Conservation (phyloP, 2,797 vertebrate species). For the Etheostoma perlongum region DNA sequence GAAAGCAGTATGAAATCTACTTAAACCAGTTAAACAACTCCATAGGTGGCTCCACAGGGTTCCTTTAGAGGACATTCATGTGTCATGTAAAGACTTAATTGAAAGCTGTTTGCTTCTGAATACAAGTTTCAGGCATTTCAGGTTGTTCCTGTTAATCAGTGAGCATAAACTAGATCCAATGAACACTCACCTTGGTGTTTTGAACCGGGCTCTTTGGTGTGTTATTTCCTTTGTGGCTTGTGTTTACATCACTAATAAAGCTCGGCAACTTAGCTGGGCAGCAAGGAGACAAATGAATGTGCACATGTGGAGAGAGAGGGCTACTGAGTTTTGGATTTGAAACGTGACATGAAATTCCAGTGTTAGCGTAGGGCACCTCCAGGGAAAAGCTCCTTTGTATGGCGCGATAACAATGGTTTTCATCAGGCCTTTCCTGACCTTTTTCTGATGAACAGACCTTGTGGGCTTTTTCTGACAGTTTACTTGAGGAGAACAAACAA, state of each 20-base stretch:
- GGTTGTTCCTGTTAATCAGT: not conserved
- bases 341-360: slow-evolving; percentile 90
- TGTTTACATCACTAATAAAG: slow-evolving; percentile 77
- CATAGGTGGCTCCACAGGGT: slow-evolving; percentile 2
- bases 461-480: slow-evolving; percentile 72
- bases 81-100: not conserved
- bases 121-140: not conserved
- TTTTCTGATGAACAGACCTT: slow-evolving; percentile 61
- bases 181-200: slow-evolving; percentile 87
- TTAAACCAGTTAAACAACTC: slow-evolving; percentile 59
- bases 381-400: slow-evolving; percentile 95
- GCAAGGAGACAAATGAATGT: slow-evolving; percentile 92
- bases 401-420: slow-evolving; percentile 78
- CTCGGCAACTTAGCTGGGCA: slow-evolving; percentile 80
- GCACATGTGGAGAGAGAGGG: slow-evolving; percentile 89
- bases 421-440: slow-evolving; percentile 74
- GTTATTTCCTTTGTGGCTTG: slow-evolving; percentile 75
- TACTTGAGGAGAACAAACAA: slow-evolving; percentile 82
- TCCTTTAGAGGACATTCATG: not conserved
- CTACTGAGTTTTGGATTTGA: slow-evolving; percentile 87
- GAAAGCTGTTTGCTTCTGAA: not conserved
- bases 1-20: slow-evolving; percentile 43
- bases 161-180: slow-evolving; percentile 9
- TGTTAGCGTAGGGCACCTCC: slow-evolving; percentile 87
- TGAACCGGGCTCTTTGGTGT: slow-evolving; percentile 70